Percentiles rank a stretch among this genome's conserved stretches.
Conservation (phyloP, 2,888 invertebrate genomes). For the Drosophila antonietae region DNA sequence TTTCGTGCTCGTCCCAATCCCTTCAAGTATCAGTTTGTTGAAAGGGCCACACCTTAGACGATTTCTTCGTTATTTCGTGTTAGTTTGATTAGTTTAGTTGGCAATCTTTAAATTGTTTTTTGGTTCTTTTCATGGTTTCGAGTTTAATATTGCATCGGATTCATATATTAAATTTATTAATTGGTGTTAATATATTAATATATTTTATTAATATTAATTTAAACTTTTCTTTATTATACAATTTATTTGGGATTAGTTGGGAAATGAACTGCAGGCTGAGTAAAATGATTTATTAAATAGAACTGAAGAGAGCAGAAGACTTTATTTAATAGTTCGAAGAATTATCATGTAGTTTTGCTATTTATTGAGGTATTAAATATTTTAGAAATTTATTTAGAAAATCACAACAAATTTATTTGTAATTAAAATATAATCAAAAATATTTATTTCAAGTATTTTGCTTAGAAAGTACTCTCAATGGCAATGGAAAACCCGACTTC, state of each 20-base stretch:
- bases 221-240: too few species aligned
- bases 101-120: slow-evolving; percentile 10
- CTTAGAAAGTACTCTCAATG: neutral
- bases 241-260: too few species aligned
- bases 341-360: too few species aligned
- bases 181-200: too few species aligned
- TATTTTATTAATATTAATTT: too few species aligned
- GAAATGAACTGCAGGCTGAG: too few species aligned
- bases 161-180: slow-evolving; percentile 1
- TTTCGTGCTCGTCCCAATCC: slow-evolving; percentile 64
- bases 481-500: neutral
- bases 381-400: too few species aligned
- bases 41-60: neutral
- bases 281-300: too few species aligned
- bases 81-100: slow-evolving; percentile 1
- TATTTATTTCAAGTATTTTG: neutral
- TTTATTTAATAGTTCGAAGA: too few species aligned
- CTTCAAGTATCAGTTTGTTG: slow-evolving; percentile 25
- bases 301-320: too few species aligned
- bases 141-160: neutral
- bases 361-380: too few species aligned
- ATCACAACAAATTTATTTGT: too few species aligned
- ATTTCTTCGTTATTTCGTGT: slow-evolving; percentile 4
- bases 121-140: neutral
- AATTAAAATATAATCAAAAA: neutral